Evolutionary conservation across 2,888 invertebrate species (phyloP), one percentile per base, ranked within the genome.

Genomic region (Elegia similella): DNA sequence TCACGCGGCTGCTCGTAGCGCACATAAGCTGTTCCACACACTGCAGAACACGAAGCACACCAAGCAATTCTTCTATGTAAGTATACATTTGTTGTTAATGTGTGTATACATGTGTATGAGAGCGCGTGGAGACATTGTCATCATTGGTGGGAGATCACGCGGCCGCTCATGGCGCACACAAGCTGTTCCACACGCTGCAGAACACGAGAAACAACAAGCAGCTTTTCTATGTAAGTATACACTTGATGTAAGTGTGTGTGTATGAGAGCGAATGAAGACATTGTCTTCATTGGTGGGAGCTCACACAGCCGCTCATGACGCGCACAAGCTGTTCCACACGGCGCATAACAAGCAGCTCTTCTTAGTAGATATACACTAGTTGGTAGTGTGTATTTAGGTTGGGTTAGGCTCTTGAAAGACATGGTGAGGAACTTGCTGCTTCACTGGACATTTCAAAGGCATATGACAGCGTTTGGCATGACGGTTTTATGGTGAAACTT

Each of bases 1-100:
- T 57, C 96, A 95, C 79, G 96, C 96, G 56, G 96, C 97, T 29
- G 95, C 95, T 66, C 93, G 95, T 65, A 98, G 98, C 47, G 95
- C 96, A 0, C 94, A 94, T 64, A 97, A 97, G 84, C 94, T 98
- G 59, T 98, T 98, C 84, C 95, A 96, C 78, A 95, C 96, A 53
- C 86, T 98, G 65, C 98, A 98, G 84, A 95, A 97, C 84, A 94
- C 94, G 62, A 94, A 94, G 73, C 95, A 97, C 75, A 98, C 98
- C 84, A 98, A 98, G 77, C 97, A 98, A 76, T 90, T 98, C 46
- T 95, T 97, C 88, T 98, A 98, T 88, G 98, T 97, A 81, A 95
- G 96, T 93, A 62, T 56, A 38, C 7, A 46, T 7, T n/a, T n/a
- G n/a, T n/a, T n/a, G n/a, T n/a, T n/a, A n/a, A n/a, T n/a, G n/a